Percentiles rank a stretch among this genome's conserved stretches.
Conservation (phyloP, 2,113 vertebrate species). For the Mionectes macconnelli region DNA sequence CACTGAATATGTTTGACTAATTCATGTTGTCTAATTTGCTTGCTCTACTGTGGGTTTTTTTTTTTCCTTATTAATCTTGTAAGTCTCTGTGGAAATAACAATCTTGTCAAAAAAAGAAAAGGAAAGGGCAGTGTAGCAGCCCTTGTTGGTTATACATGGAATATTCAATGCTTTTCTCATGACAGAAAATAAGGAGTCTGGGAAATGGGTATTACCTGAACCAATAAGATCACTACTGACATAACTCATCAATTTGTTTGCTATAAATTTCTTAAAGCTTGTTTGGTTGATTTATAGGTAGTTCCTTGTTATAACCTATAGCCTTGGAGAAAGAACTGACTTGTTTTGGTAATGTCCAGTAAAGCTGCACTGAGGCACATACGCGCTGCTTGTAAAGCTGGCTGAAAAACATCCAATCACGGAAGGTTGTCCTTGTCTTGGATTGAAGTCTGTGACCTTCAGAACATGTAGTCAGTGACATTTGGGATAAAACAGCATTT, state of each 20-base stretch:
- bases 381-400: neutral
- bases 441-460: neutral
- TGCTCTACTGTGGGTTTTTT: neutral
- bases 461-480: neutral
- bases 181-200: neutral
- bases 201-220: neutral
- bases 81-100: neutral
- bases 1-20: neutral
- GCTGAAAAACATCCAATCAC: neutral
- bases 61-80: neutral
- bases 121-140: neutral
- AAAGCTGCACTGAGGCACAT: neutral
- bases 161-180: neutral
- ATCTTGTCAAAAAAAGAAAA: neutral
- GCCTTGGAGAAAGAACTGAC: neutral
- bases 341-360: neutral
- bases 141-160: neutral
- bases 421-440: neutral
- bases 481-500: neutral
- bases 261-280: conserved; percentile 3
- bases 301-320: neutral
- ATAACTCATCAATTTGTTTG: neutral
- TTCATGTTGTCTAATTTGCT: neutral
- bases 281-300: conserved; percentile 16
- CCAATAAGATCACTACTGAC: neutral